A percentile compares a stretch with the other conserved stretches of the same genome.
These are phyloP conservation scores for Gonocerus acuteangulatus DNA, from an alignment of 2,888 invertebrate species.

Conservation along the genomic window DNA sequence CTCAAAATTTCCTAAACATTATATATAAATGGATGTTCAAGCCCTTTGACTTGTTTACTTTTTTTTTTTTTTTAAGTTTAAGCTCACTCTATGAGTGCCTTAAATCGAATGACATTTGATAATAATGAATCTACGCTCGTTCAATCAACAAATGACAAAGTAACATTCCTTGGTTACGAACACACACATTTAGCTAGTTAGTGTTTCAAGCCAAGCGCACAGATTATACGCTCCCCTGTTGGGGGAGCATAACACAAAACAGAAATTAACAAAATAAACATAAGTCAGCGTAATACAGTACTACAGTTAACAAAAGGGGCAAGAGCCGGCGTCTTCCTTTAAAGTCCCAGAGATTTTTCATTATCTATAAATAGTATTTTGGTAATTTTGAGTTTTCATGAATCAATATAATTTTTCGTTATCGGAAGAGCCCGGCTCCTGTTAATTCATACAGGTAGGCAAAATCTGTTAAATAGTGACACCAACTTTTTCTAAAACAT, in stretches of 20 bases:
- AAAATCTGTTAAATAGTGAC: constrained; percentile 21
- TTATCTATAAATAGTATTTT: no score
- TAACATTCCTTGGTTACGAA: constrained; percentile 22
- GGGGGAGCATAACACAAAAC: not conserved
- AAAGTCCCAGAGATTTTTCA: not conserved
- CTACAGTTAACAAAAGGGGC: constrained; percentile 14
- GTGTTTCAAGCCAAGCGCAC: constrained; percentile 21
- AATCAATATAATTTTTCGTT: no score
- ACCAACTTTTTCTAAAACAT: constrained; percentile 23
- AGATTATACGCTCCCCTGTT: constrained; percentile 2
- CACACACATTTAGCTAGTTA: constrained; percentile 22
- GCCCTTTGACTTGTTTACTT: constrained; percentile 3
- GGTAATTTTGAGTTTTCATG: no score
- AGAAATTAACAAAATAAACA: constrained; percentile 10
- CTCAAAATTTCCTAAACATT: constrained; percentile 24
- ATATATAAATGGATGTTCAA: constrained; percentile 9
- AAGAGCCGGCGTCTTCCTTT: constrained; percentile 11
- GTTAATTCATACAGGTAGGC: constrained; percentile 13
- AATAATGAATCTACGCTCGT: constrained; percentile 11
- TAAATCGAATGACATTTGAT: constrained; percentile 1
- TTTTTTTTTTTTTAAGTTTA: constrained; percentile 5
- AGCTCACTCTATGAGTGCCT: constrained; percentile 13
- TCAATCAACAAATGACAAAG: constrained; percentile 17
- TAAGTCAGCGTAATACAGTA: constrained; percentile 15
- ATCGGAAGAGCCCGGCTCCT: constrained; percentile 10